phyloP scores from a whole-genome alignment of 2,888 invertebrate genomes.

The Amiota communis region DNA sequence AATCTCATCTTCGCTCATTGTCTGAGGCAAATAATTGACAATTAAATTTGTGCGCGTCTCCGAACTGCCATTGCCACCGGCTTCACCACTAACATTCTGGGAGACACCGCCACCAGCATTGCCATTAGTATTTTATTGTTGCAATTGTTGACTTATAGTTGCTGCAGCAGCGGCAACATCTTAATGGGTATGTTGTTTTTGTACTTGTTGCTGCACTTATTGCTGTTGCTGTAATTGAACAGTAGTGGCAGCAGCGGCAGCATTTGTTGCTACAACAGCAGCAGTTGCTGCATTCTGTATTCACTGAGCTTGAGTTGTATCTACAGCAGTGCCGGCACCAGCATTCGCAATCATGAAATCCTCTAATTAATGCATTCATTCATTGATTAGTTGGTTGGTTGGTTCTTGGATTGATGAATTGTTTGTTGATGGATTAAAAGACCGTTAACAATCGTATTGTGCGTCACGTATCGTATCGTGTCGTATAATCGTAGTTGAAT shows the following conservation, averaged over 20 bases:
- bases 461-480: too few species aligned
- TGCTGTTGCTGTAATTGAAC: conserved; percentile 67
- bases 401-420: background rate
- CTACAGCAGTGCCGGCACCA: conserved; percentile 62
- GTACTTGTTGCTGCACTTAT: conserved; percentile 72
- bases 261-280: conserved; percentile 66
- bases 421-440: too few species aligned
- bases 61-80: conserved; percentile 79
- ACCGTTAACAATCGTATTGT: background rate
- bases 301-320: conserved; percentile 63
- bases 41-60: conserved; percentile 99
- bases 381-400: conserved; percentile 1
- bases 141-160: conserved; percentile 65
- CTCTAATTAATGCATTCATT: conserved; percentile 50
- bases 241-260: conserved; percentile 64
- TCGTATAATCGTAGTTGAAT: too few species aligned
- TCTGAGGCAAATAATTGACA: conserved; percentile 99
- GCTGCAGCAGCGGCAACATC: conserved; percentile 65
- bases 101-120: conserved; percentile 50
- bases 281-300: conserved; percentile 66
- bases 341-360: conserved; percentile 73
- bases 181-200: conserved; percentile 71
- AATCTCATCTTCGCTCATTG: conserved; percentile 99
- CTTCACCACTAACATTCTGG: conserved; percentile 74
- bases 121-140: conserved; percentile 64